Percentiles rank a stretch among this genome's conserved stretches.
Conservation (phyloP, 1,140 invertebrate species). For the Megalopta genalis region DNA sequence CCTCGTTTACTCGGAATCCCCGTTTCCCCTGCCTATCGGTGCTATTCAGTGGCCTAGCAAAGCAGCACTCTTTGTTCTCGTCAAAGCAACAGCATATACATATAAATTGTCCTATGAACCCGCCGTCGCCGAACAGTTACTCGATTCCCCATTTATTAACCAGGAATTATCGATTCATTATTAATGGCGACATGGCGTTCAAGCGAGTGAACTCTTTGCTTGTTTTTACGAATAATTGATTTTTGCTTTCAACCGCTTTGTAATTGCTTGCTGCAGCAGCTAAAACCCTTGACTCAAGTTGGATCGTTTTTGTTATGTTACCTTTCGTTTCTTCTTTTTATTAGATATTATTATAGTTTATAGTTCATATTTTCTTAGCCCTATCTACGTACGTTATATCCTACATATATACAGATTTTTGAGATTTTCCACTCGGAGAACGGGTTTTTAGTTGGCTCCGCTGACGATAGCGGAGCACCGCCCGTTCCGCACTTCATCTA, state of each 20-base stretch:
- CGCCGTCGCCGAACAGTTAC: constrained; percentile 6
- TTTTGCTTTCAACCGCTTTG: constrained; percentile 47
- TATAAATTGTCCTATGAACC: constrained; percentile 47
- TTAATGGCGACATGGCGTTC: constrained; percentile 7
- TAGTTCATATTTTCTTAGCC: background rate
- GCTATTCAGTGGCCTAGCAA: constrained; percentile 58
- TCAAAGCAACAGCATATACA: constrained; percentile 60
- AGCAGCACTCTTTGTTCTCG: constrained; percentile 67
- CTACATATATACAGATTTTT: constrained; percentile 10
- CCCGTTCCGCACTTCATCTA: constrained; percentile 7
- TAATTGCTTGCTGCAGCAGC: constrained; percentile 69
- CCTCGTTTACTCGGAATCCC: constrained; percentile 13
- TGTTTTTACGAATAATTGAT: constrained; percentile 50
- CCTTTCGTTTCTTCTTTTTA: constrained; percentile 3
- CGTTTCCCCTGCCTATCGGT: constrained; percentile 39
- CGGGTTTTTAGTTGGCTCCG: constrained; percentile 25
- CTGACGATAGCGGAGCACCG: constrained; percentile 14
- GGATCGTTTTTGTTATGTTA: constrained; percentile 51
- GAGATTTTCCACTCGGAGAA: constrained; percentile 28
- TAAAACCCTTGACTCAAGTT: constrained; percentile 80
- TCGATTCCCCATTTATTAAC: background rate
- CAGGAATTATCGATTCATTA: background rate
- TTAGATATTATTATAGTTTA: background rate
- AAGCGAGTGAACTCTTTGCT: constrained; percentile 42
- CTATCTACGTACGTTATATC: constrained; percentile 8